phyloP scores from a whole-genome alignment of 2,113 vertebrate genomes.

The Myotis brandtii region DNA sequence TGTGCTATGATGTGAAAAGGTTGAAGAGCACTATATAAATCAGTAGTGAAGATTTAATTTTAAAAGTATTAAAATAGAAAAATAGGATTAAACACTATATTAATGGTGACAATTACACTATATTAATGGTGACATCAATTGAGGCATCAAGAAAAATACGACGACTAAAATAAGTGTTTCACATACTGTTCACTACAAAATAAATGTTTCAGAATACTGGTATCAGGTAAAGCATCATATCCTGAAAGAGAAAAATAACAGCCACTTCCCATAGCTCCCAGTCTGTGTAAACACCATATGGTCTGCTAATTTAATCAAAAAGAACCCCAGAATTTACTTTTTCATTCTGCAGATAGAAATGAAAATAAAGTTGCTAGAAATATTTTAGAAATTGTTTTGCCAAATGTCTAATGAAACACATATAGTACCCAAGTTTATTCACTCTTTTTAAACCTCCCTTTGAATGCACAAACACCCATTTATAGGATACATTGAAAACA shows the following conservation, averaged over 20 bases:
- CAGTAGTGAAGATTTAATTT: not conserved
- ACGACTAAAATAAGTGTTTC: slow-evolving; percentile 69
- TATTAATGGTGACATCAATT: slow-evolving; percentile 25
- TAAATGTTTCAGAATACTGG: slow-evolving; percentile 77
- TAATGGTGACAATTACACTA: slow-evolving; percentile 28
- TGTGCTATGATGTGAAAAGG: slow-evolving; percentile 5
- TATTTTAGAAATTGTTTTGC: slow-evolving; percentile 49
- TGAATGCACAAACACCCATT: slow-evolving; percentile 38
- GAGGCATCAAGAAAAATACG: slow-evolving; percentile 13
- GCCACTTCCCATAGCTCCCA: slow-evolving; percentile 78
- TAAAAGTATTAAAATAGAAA: slow-evolving; percentile 28
- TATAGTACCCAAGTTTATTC: slow-evolving; percentile 38
- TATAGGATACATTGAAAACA: not conserved
- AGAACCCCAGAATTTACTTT: slow-evolving; percentile 85
- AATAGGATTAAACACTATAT: slow-evolving; percentile 28
- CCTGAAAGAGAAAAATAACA: slow-evolving; percentile 83
- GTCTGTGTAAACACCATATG: slow-evolving; percentile 87
- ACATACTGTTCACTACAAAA: slow-evolving; percentile 79
- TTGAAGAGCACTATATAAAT: slow-evolving; percentile 6
- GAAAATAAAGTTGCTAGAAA: slow-evolving; percentile 74
- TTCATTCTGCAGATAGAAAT: slow-evolving; percentile 79
- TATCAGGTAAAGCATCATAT: slow-evolving; percentile 85
- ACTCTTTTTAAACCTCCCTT: slow-evolving; percentile 31
- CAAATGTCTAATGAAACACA: slow-evolving; percentile 74
- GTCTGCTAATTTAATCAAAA: slow-evolving; percentile 86